Conservation (phyloP, 2,888 invertebrate species). For the Plagodis dolabraria region DNA sequence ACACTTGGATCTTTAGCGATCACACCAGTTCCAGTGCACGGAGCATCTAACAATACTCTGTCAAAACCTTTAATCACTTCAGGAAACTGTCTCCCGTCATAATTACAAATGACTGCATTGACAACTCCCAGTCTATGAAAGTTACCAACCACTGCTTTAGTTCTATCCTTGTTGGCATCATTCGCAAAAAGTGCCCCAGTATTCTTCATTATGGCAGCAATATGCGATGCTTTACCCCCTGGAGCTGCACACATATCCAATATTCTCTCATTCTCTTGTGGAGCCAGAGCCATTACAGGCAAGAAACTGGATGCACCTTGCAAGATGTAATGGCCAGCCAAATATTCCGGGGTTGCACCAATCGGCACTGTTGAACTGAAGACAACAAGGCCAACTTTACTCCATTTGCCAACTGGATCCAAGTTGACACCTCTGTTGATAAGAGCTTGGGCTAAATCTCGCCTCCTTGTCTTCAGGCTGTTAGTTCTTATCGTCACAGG, state of each 20-base stretch:
- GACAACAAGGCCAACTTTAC: slow-evolving; percentile 98
- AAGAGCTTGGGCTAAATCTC: slow-evolving; percentile 96
- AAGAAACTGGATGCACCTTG: slow-evolving; percentile 98
- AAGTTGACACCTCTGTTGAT: slow-evolving; percentile 99
- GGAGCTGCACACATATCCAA: slow-evolving; percentile 99
- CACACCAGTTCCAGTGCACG: slow-evolving; percentile 99
- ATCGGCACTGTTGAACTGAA: slow-evolving; percentile 98
- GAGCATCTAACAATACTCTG: slow-evolving; percentile 97
- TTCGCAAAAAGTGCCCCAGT: slow-evolving; percentile 98
- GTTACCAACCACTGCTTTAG: slow-evolving; percentile 97
- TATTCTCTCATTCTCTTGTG: slow-evolving; percentile 97
- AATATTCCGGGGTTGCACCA: slow-evolving; percentile 99
- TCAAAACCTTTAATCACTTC: slow-evolving; percentile 96
- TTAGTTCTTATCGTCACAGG: slow-evolving; percentile 98
- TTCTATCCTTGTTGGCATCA: slow-evolving; percentile 95
- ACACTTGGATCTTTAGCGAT: slow-evolving; percentile 98
- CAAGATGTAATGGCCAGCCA: slow-evolving; percentile 98
- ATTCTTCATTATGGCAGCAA: slow-evolving; percentile 99
- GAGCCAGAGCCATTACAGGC: slow-evolving; percentile 98
- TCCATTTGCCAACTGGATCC: slow-evolving; percentile 99
- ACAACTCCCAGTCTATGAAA: slow-evolving; percentile 98
- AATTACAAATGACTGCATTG: slow-evolving; percentile 94
- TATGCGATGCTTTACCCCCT: slow-evolving; percentile 99
- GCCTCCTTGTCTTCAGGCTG: slow-evolving; percentile 95
- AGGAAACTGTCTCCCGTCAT: slow-evolving; percentile 95